Conservation (phyloP, 2,797 vertebrate species). For the Anabacerthia variegaticeps region DNA sequence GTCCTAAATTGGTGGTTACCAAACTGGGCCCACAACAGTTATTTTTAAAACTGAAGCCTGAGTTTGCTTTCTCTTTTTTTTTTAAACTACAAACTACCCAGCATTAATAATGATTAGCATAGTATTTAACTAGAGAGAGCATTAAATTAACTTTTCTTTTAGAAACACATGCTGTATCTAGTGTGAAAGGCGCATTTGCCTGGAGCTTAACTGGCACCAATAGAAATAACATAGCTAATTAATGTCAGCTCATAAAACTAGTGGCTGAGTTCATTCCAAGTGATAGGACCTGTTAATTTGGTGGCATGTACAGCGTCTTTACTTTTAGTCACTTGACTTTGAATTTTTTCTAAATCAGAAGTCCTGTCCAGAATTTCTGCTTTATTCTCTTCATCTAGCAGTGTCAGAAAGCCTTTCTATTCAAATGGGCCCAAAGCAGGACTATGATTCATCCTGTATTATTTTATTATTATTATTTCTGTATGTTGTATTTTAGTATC, state of each 20-base stretch:
- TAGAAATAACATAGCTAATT: slow-evolving; percentile 26
- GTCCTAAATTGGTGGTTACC: background rate
- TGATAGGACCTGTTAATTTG: background rate
- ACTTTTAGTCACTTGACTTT: background rate
- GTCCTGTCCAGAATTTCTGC: background rate
- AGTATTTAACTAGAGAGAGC: background rate
- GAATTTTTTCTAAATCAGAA: background rate
- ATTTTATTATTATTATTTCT: background rate
- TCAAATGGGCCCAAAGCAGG: background rate
- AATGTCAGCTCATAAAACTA: slow-evolving; percentile 32
- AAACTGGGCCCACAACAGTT: background rate
- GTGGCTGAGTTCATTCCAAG: slow-evolving; percentile 14
- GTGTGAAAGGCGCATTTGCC: slow-evolving; percentile 30
- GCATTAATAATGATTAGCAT: background rate
- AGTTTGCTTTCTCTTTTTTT: background rate
- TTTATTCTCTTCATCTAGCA: background rate
- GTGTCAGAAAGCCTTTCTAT: background rate
- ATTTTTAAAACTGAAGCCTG: background rate
- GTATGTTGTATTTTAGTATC: background rate
- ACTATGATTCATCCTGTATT: background rate
- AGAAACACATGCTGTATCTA: background rate
- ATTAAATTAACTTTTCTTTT: slow-evolving; percentile 19
- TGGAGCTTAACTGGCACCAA: slow-evolving; percentile 13
- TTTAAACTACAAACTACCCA: background rate
- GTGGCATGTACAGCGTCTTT: background rate